Base-by-base conservation (phyloP, 2,888 invertebrate species). In the Alcis repandata region DNA sequence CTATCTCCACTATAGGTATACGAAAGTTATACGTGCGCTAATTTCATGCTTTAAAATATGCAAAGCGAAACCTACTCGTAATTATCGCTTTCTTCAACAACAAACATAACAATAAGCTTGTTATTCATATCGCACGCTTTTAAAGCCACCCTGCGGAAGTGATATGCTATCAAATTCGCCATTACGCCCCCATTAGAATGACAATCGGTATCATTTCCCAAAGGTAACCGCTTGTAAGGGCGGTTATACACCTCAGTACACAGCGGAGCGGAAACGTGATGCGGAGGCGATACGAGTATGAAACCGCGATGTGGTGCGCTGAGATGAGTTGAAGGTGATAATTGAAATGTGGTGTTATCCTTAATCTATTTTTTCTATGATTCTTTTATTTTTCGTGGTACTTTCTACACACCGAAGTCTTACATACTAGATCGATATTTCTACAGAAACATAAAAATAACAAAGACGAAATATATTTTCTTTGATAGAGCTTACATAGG, bases 111-210 rank as follows among this genome's bases (percentile, higher is more conserved):
- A 53, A 53, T 40, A 53, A 27, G 22, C 13, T 38, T 52, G 15
- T 53, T 53, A 53, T 53, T 53, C 53, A 53, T 53, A 27, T 40
- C 10, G 13, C 38, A 40, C 38, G 20, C 51, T 20, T 51, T 36
- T 38, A 38, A 53, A 41, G 22, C 53, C 40, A 43, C 32, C 43
- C 54, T 10, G 1, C 13, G 54, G 54, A 54, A 54, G 54, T 32
- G 54, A 54, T 43, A 43, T 13, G 54, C 43, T 43, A 54, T 54
- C 43, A 43, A 54, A 54, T 32, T 27, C 54, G 2, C 17, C 54
- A 54, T 43, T 43, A 54, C 43, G 43, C 19, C 43, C 32, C 54
- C 41, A 54, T 43, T 43, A 32, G 41, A 54, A 43, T 43, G 27
- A 54, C 27, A 54, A 43, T 43, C 43, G 43, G 41, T 43, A 41